Evolutionary conservation across 92 coral and sea anemone genomes (phyloP).

Genomic region (Phymanthus crucifer): DNA sequence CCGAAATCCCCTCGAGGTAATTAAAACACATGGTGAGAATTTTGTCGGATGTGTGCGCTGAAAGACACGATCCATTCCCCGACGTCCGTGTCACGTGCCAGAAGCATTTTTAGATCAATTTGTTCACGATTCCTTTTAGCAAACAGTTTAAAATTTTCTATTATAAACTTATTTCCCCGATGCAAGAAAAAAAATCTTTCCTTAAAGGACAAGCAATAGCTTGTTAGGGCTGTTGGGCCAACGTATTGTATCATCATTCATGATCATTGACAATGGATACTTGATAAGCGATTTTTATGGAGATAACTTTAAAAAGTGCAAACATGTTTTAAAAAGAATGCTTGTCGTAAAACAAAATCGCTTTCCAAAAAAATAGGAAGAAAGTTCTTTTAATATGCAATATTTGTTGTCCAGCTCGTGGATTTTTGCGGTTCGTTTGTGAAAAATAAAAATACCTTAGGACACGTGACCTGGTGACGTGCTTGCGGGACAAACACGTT

Average conservation of each 20-base stretch:
- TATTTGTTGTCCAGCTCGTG: neutral
- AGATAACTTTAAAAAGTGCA: neutral
- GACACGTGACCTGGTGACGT: neutral
- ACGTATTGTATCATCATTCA: neutral
- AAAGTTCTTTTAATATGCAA: neutral
- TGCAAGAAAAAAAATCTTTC: neutral
- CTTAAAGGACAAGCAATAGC: neutral
- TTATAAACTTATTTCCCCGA: constrained; percentile 32
- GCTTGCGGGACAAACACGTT: neutral
- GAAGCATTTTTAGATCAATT: constrained; percentile 23
- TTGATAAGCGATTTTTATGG: neutral
- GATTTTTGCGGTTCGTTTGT: neutral
- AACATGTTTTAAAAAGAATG: neutral
- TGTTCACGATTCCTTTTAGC: constrained; percentile 17
- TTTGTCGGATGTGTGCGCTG: constrained; percentile 37
- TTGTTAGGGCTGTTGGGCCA: neutral
- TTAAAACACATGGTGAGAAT: constrained; percentile 6
- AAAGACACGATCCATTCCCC: constrained; percentile 9
- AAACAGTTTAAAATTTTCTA: constrained; percentile 19
- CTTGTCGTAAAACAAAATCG: neutral
- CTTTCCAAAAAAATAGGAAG: neutral
- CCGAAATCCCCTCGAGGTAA: neutral
- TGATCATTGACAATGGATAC: neutral
- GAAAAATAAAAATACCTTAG: neutral
- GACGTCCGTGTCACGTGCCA: constrained; percentile 4